phyloP scores from a whole-genome alignment of 2,888 invertebrate species.

The Periphyllus acericola region DNA sequence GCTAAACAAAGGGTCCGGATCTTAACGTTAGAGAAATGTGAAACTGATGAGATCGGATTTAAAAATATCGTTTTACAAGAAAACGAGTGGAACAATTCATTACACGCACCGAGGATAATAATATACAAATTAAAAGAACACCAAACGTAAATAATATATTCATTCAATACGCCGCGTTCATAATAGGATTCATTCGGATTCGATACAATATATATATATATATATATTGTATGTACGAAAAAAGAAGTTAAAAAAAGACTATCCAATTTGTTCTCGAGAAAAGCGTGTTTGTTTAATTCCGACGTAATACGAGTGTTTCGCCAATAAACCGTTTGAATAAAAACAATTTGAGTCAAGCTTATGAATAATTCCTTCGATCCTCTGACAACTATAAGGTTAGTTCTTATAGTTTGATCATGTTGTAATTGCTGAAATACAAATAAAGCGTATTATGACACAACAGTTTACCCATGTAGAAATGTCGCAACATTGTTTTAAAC shows the following conservation, averaged over 20 bases:
- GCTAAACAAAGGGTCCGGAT: constrained; percentile 42
- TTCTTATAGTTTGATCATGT: too few relatives aligned
- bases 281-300: background rate
- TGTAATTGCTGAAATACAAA: too few relatives aligned
- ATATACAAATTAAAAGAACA: constrained; percentile 25
- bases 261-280: constrained; percentile 14
- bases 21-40: constrained; percentile 45
- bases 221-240: too few relatives aligned
- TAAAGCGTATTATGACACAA: too few relatives aligned
- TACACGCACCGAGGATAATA: constrained; percentile 9
- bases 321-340: constrained; percentile 3
- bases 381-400: background rate
- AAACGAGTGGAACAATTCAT: constrained; percentile 23
- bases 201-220: constrained; percentile 1
- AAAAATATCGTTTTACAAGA: constrained; percentile 59
- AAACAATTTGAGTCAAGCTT: constrained; percentile 12
- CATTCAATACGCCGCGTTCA: constrained; percentile 15
- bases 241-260: constrained; percentile 11
- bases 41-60: constrained; percentile 60
- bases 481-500: too few relatives aligned
- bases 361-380: constrained; percentile 9
- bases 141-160: background rate
- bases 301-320: constrained; percentile 30
- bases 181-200: constrained; percentile 5
- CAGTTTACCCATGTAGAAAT: too few relatives aligned